Evolutionary conservation across 2,888 invertebrate species (phyloP), one percentile per base, ranked within the genome.

Genomic region (Mesopsocus fuscifrons): DNA sequence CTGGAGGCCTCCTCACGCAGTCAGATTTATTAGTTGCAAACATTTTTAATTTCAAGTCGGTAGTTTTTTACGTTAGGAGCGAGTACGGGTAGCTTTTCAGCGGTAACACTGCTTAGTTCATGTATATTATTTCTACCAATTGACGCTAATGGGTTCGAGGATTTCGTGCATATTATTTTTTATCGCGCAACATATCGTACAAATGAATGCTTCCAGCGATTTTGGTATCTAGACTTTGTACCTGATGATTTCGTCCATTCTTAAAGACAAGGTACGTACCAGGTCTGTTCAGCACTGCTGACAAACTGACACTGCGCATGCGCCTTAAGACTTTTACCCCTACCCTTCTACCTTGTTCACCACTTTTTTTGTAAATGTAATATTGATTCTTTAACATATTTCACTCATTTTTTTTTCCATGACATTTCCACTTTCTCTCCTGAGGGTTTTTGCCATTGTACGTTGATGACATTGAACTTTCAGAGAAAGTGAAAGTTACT

Each of bases 11-110:
- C 17, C 38, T 38, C 38, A 38, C 38, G 38, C 38, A 38, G 17
- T 38, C 38, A 38, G 38, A 38, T 38, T 38, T 38, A 38, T 38
- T 38, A 38, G 38, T 38, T 38, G 38, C 38, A 38, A 38, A 38
- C 38, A 38, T 38, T 38, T 38, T 38, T 38, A 38, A 38, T 38
- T 38, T 38, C 38, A 21, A 21, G 38, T 13, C 21, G 38, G 38
- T 38, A 38, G 38, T 38, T 38, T 38, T 38, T 38, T 38, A 38
- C 21, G 17, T 38, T 38, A 18, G 20, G 13, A 38, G 21, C 21
- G 20, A 38, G 38, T 38, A 38, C 38, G 38, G 38, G 38, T 38
- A 38, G 21, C 26, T 26, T 26, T 26, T 26, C 11, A 26, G 11
- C 26, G 26, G 26, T 26, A 6, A 6, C 26, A 26, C 6, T 26